Evolutionary conservation across 2,113 vertebrate species (phyloP).

Genomic region (Myrmophylax atrothorax): DNA sequence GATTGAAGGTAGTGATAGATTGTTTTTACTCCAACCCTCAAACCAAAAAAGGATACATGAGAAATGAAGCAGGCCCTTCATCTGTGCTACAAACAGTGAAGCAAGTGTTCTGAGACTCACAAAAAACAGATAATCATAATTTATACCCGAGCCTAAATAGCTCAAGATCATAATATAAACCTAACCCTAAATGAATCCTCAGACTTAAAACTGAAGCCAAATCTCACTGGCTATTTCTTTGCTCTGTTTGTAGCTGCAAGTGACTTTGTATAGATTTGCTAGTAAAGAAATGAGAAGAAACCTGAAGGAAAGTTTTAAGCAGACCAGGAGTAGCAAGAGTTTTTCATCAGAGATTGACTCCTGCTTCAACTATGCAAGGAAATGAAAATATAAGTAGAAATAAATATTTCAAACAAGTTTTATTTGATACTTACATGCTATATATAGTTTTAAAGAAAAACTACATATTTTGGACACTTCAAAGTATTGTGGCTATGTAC

Average conservation of each 20-base stretch:
- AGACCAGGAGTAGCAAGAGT: not conserved
- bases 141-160: not conserved
- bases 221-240: not conserved
- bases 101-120: not conserved
- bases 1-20: not conserved
- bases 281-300: not conserved
- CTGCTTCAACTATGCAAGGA: not conserved
- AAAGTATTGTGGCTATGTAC: slow-evolving; percentile 76
- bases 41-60: not conserved
- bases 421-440: slow-evolving; percentile 81
- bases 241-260: not conserved
- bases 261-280: not conserved
- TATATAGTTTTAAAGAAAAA: slow-evolving; percentile 77
- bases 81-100: not conserved
- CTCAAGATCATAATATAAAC: not conserved
- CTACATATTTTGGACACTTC: slow-evolving; percentile 70
- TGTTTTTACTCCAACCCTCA: not conserved
- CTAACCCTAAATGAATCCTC: not conserved
- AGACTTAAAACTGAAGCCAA: not conserved
- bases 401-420: slow-evolving; percentile 72
- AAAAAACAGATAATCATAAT: not conserved
- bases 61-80: not conserved
- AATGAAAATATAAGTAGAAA: slow-evolving; percentile 45
- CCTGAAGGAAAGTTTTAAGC: not conserved
- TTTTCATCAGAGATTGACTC: not conserved